Evolutionary conservation across 2,797 vertebrate species (phyloP), one percentile per base, ranked within the genome.

Genomic region (Molossus alvarezi): DNA sequence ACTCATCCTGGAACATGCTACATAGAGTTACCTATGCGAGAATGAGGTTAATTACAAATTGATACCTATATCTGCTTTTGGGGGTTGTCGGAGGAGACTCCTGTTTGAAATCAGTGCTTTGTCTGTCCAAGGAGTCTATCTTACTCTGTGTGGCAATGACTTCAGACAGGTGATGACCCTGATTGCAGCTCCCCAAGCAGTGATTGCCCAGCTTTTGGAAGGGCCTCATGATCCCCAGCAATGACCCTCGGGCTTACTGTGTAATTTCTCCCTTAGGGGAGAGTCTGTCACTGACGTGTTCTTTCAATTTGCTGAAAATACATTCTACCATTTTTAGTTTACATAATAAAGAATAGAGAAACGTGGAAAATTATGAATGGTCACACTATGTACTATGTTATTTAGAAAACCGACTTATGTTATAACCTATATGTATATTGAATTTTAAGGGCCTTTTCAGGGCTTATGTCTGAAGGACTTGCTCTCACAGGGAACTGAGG

Each of bases 111-210:
- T 69, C 9, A 6, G 41, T 33, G 17, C n/a, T 84, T 25, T 81
- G 18, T 60, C 37, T 57, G 2, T 65, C 11, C 27, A n/a, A 15
- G 37, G 11, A 57, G 14, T 62, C 57, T 51, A 5, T 88, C 71
- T 72, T 29, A 10, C 8, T 79, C 58, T 37, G 7, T 37, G 7
- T 69, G 13, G 14, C 45, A 6, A 23, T 29, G 7, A 53, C 20
- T 64, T 55, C 37, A 77, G 60, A 62, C 15, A 9, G 23, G 18
- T n/a, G 17, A 17, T 4, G 10, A 25, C 23, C 5, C 17, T 18
- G 25, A 13, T 1, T n/a, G 13, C 9, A 17, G 45, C 4, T n/a
- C 67, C 27, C 5, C 9, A 27, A 2, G 0, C 6, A 45, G 1
- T 10, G 37, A 25, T 1, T 62, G 29, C 53, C 64, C 69, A 33